Conservation (phyloP, 2,797 vertebrate species). For the Acrocephalus scirpaceus region DNA sequence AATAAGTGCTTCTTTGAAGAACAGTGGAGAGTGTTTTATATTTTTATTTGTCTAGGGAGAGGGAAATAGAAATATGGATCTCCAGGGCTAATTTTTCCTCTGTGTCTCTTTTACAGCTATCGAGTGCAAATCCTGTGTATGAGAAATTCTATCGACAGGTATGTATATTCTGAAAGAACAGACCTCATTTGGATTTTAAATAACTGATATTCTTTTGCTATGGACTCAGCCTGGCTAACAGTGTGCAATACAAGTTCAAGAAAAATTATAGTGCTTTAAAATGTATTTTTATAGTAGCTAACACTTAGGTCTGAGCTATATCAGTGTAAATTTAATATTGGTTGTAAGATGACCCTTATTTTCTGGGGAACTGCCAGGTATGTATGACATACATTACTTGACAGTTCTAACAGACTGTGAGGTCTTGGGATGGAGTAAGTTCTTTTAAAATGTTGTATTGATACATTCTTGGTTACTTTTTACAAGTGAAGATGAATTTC, state of each 20-base stretch:
- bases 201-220: not conserved
- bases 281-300: not conserved
- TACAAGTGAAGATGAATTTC: not conserved
- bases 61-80: not conserved
- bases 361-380: not conserved
- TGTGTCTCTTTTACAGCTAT: conserved; percentile 80
- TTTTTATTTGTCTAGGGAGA: not conserved
- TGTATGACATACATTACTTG: not conserved
- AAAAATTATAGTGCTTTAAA: not conserved
- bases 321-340: not conserved
- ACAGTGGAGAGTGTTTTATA: not conserved
- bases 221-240: not conserved
- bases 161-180: conserved; percentile 44
- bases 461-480: not conserved
- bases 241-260: not conserved
- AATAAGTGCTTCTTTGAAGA: not conserved
- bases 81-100: not conserved
- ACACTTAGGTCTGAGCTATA: not conserved
- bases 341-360: not conserved
- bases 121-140: conserved; percentile 92
- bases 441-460: not conserved
- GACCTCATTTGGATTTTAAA: not conserved
- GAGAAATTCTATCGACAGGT: conserved; percentile 96
- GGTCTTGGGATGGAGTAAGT: not conserved
- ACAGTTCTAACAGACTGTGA: not conserved